Evolutionary conservation across 2,113 vertebrate genomes (phyloP).

Genomic region (Scolopax mira): DNA sequence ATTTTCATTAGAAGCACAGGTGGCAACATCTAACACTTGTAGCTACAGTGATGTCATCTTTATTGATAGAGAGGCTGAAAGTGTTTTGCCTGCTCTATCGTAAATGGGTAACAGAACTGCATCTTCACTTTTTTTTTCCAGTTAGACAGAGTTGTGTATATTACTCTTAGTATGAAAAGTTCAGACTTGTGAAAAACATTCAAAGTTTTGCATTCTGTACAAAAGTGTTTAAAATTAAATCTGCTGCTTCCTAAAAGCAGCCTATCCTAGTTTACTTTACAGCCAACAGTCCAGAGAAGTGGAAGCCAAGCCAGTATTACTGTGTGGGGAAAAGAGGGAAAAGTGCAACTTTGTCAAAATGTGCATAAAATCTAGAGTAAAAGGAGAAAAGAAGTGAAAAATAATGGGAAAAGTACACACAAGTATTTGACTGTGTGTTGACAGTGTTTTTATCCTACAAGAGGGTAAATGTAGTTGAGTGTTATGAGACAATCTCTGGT

Average conservation of each 20-base stretch:
- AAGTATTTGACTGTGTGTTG: neutral
- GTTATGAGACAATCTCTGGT: neutral
- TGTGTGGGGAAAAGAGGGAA: neutral
- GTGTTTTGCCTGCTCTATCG: neutral
- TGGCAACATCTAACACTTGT: neutral
- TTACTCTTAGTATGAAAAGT: neutral
- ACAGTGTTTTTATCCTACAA: neutral
- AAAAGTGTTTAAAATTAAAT: neutral
- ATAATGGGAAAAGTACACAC: neutral
- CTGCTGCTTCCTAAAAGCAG: neutral
- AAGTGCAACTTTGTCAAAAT: neutral
- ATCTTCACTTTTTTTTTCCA: neutral
- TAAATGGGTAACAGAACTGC: neutral
- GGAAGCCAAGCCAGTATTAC: neutral
- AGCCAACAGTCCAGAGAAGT: neutral
- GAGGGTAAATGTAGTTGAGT: neutral
- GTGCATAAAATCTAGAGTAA: neutral
- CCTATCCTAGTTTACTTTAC: neutral
- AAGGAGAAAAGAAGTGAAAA: neutral
- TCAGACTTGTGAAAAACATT: neutral
- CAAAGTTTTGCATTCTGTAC: neutral
- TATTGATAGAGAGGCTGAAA: neutral
- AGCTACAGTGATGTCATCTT: neutral
- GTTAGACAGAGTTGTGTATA: neutral
- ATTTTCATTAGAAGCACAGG: neutral